Base-by-base conservation (phyloP, 2,888 invertebrate genomes). In the Aleiodes leptofemur region DNA sequence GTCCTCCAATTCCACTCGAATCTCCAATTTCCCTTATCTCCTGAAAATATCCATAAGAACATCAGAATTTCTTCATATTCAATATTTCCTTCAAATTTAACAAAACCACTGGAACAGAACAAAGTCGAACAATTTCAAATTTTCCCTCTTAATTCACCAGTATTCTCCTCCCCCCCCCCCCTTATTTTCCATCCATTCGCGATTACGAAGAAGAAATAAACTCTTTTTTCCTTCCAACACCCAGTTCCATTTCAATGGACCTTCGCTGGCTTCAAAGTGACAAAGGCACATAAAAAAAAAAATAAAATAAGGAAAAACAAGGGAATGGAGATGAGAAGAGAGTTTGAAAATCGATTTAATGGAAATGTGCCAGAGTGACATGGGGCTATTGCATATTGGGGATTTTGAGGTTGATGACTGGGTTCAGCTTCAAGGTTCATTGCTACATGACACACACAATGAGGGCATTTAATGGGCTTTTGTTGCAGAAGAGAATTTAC, bases 301-400 rank as follows among this genome's bases (percentile, higher is more conserved):
- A 38, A n/a, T 48, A 38, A 51, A 51, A 14, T 43, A n/a, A 23
- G 9, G 23, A 69, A 69, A 66, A 64, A 48, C 31, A 48, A 34
- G 56, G 43, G 31, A 71, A n/a, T 57, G 68, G 51, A 70, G 69
- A 69, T 69, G 38, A 34, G 14, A 31, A 14, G 74, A 38, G 43
- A 43, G 43, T 43, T 31, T 31, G 51, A 56, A 77, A 80, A 80
- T 80, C 79, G 77, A 80, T 80, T 79, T 75, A 77, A 80, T 80
- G 80, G 77, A 80, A 79, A 80, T 80, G 74, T 57, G 76, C 55
- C 14, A 59, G 69, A 34, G 51, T 68, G 64, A 76, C 76, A 74
- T 64, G 61, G 38, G 43, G 68, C 50, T 57, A 31, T 70, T 72
- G 56, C 75, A 73, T 76, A 79, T 78, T 76, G 76, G 70, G 64